phyloP scores from a whole-genome alignment of 2,113 vertebrate species.

The Podarcis muralis region DNA sequence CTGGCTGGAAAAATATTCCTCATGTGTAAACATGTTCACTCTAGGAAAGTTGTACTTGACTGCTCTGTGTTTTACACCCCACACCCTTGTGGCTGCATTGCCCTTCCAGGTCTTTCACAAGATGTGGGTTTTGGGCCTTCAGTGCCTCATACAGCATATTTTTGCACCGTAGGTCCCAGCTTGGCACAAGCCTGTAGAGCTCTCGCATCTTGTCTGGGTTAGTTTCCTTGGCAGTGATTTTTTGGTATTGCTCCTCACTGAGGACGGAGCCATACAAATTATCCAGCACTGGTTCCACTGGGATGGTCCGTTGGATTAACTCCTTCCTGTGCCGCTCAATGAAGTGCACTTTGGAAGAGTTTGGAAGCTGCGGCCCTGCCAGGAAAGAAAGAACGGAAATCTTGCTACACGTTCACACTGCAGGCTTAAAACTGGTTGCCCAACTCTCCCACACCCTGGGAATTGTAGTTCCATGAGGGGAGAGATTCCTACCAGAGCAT shows the following conservation, averaged over 20 bases:
- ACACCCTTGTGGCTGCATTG: neutral
- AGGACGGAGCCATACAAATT: neutral
- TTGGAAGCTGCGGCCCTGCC: neutral
- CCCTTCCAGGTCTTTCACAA: constrained; percentile 44
- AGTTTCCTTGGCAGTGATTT: constrained; percentile 4
- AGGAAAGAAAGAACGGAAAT: neutral
- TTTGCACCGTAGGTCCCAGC: constrained; percentile 34
- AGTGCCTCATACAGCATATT: constrained; percentile 42
- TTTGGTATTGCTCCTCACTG: constrained; percentile 43
- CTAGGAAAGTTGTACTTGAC: too few species aligned
- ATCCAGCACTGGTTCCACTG: neutral
- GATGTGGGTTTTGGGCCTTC: constrained; percentile 33
- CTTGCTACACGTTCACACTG: too few species aligned
- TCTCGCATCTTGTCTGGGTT: constrained; percentile 18
- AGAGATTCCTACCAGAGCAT: too few species aligned
- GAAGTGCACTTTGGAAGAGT: neutral
- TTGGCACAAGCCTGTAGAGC: constrained; percentile 38
- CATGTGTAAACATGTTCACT: too few species aligned
- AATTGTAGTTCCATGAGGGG: too few species aligned
- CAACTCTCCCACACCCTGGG: neutral
- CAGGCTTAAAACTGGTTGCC: neutral
- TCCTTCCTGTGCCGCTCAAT: neutral
- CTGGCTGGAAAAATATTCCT: too few species aligned
- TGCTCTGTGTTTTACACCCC: too few species aligned
- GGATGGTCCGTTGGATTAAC: neutral